Percentiles rank a stretch among this genome's conserved stretches.
phyloP scores from a whole-genome alignment of 2,888 invertebrate genomes.

The Lepidocyrtinus sp. region DNA sequence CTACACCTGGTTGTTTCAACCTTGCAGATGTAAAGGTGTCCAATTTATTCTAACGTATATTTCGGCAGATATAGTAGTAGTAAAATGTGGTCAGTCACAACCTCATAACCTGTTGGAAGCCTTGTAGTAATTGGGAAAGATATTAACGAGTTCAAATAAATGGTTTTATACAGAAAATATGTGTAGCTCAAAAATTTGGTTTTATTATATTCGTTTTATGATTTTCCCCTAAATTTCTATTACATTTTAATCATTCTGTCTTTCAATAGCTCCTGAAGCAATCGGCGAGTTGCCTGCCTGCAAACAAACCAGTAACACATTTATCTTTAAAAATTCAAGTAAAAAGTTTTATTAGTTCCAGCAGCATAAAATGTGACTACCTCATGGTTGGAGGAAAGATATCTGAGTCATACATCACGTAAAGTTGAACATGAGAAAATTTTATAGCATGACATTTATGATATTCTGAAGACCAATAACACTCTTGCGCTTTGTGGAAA shows the following conservation, averaged over 20 bases:
- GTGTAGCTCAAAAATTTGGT: neutral
- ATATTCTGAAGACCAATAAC: slow-evolving; percentile 89
- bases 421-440: slow-evolving; percentile 80
- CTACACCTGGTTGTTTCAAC: neutral
- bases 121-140: too few species aligned
- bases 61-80: neutral
- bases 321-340: too few species aligned
- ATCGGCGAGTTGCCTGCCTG: slow-evolving; percentile 54
- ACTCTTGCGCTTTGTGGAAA: slow-evolving; percentile 75
- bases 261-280: slow-evolving; percentile 56
- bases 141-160: neutral
- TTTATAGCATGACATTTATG: slow-evolving; percentile 87
- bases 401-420: slow-evolving; percentile 81
- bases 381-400: slow-evolving; percentile 86
- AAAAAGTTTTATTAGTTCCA: too few species aligned
- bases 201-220: neutral
- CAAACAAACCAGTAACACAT: neutral
- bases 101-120: too few species aligned
- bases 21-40: neutral
- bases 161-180: neutral
- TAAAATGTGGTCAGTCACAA: neutral
- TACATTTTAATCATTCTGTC: slow-evolving; percentile 57
- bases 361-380: slow-evolving; percentile 71
- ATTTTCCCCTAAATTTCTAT: neutral
- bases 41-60: neutral